Evolutionary conservation across 2,888 invertebrate species (phyloP), one percentile per base, ranked within the genome.

Genomic region (Tuta absoluta): DNA sequence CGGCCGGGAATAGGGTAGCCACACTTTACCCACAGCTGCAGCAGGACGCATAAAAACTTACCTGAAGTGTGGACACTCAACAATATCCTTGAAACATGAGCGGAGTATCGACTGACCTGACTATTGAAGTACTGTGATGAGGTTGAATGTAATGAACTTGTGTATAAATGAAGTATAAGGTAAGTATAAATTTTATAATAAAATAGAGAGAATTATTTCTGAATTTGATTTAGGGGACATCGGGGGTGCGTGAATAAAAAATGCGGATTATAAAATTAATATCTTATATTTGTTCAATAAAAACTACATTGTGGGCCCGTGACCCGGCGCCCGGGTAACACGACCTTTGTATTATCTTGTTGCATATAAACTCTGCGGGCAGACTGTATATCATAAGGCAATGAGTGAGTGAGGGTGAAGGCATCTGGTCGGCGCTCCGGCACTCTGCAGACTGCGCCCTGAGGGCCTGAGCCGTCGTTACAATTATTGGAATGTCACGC

Each of bases 11-110:
- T 3, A 93, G 95, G 12, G 86, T 92, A 12, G 95, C 96, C 0
- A 95, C 94, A 68, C 82, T 97, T 1, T 97, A 97, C 85, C 93
- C 95, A 0, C 95, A 96, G 72, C 85, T 96, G 53, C 85, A 90
- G 65, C 86, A 89, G 66, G 89, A 91, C 58, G 83, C 51, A 12
- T 53, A 53, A 53, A 21, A 11, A 12, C 5, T 48, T 4, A 7
- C 8, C 1, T 11, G 12, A 48, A 2, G n/a, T 41, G 14, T 41
- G 41, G 41, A 2, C 41, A n/a, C 1, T 1, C 41, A 41, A 14
- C 1, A n/a, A 14, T n/a, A n/a, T 41, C 12, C 5, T 12, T 14
- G 12, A 41, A 38, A 3, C 38, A 38, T 28, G 28, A 28, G 28
- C 2, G 41, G 14, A 41, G 14, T 41, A n/a, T 41, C 12, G 41